Base-by-base conservation (phyloP, 2,888 invertebrate genomes). In the Incurvaria masculella region DNA sequence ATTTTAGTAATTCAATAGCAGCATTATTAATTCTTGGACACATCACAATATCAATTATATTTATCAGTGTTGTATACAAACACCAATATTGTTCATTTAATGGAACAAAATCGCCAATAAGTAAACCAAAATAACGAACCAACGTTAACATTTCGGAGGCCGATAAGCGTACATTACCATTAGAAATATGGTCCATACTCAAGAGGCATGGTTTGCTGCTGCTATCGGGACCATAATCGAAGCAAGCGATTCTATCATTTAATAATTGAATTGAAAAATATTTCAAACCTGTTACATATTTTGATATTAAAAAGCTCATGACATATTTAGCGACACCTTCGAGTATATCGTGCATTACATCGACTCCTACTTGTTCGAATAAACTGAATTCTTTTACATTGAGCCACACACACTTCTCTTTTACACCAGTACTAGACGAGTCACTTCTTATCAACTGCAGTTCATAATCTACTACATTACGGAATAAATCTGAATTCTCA, bases 71-170 rank as follows among this genome's bases (percentile, higher is more conserved):
- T 6, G 18, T 39, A 39, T 39, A 39, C 40, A 39, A 39, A 18
- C 16, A 6, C 40, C 40, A 39, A 18, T 39, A 39, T 39, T 39
- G 40, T 17, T 39, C 40, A 17, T 39, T 4, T 6, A 39, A n/a
- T n/a, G 40, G 40, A 4, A 39, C 16, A 39, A 39, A 39, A 17
- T 39, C 40, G 18, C 40, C 40, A 39, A 39, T 39, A 18, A 39
- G 40, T 14, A 39, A 39, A 39, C 40, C 40, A 41, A 41, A 41
- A 41, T 41, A 41, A 10, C 41, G 14, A 41, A 41, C 14, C 10
- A 41, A 41, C 14, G 41, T 41, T 41, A 41, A 41, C 41, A 41
- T 41, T 21, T 41, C 41, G 14, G 41, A 10, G 17, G 41, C 41
- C 8, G 17, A 17, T 11, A 41, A 14, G 19, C 41, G 41, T 11